These are phyloP conservation scores for Macrochelys suwanniensis DNA, from an alignment of 2,797 vertebrate species.

Conservation along the genomic window DNA sequence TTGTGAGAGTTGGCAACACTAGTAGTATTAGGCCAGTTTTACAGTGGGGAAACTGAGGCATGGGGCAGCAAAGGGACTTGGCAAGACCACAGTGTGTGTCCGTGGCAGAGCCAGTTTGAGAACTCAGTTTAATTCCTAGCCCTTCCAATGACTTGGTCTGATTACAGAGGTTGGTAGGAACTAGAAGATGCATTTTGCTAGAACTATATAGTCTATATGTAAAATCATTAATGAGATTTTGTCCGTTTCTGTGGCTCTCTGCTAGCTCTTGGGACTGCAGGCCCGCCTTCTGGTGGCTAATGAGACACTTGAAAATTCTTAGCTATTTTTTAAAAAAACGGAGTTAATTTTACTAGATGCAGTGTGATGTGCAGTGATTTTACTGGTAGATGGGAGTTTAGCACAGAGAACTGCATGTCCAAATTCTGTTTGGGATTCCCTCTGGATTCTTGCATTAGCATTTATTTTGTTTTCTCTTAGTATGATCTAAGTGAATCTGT, in stretches of 20 bases:
- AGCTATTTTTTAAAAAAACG: not conserved
- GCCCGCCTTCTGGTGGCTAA: not conserved
- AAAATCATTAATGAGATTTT: not conserved
- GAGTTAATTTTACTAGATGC: not conserved
- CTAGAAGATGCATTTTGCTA: not conserved
- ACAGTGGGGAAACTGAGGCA: not conserved
- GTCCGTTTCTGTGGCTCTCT: not conserved
- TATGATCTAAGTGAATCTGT: not conserved
- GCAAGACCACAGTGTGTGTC: not conserved
- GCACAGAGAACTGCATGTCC: not conserved
- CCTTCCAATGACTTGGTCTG: not conserved
- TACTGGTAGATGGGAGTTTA: not conserved
- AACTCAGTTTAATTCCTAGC: not conserved
- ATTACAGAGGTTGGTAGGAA: not conserved
- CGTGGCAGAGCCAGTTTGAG: not conserved
- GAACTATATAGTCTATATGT: not conserved
- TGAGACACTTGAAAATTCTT: not conserved
- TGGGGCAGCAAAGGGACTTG: fast-evolving
- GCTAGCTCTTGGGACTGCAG: not conserved
- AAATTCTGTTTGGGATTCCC: not conserved
- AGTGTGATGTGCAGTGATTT: not conserved
- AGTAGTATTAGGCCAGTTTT: not conserved
- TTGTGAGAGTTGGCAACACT: not conserved
- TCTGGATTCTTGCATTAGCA: not conserved
- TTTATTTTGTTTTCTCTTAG: not conserved